A percentile compares a stretch with the other conserved stretches of the same genome.
Evolutionary conservation across 1,140 invertebrate genomes (phyloP).

Genomic region (Drepana arcuata): DNA sequence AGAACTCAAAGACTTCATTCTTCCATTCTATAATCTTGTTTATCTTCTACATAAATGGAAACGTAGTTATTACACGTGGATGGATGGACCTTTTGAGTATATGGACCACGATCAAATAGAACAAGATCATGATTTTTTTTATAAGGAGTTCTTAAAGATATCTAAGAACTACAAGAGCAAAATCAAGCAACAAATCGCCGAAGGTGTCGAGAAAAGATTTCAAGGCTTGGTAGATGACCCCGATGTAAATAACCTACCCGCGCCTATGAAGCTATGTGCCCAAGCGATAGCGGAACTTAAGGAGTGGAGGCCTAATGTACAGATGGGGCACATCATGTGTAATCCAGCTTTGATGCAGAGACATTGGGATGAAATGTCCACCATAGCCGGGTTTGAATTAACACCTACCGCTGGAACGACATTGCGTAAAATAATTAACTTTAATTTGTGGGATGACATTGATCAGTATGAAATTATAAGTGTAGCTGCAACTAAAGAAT

Average conservation of each 20-base stretch:
- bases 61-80: conserved; percentile 86
- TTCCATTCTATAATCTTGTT: conserved; percentile 79
- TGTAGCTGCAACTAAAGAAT: conserved; percentile 91
- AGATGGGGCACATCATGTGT: conserved; percentile 87
- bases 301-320: conserved; percentile 86
- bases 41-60: conserved; percentile 79
- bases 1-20: conserved; percentile 79
- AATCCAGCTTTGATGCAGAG: conserved; percentile 88
- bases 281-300: conserved; percentile 82
- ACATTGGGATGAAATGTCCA: conserved; percentile 94
- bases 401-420: conserved; percentile 89
- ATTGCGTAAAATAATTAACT: conserved; percentile 85
- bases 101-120: conserved; percentile 83
- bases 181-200: conserved; percentile 82
- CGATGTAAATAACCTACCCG: conserved; percentile 81
- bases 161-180: conserved; percentile 87
- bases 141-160: conserved; percentile 82
- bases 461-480: conserved; percentile 90
- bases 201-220: conserved; percentile 77
- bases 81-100: conserved; percentile 92
- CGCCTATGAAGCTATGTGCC: conserved; percentile 82
- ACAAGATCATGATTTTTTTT: conserved; percentile 79
- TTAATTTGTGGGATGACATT: conserved; percentile 81
- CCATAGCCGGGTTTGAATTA: conserved; percentile 85
- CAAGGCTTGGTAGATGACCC: conserved; percentile 82